Base-by-base conservation (phyloP, 2,113 vertebrate genomes). In the Malaclemys terrapin region DNA sequence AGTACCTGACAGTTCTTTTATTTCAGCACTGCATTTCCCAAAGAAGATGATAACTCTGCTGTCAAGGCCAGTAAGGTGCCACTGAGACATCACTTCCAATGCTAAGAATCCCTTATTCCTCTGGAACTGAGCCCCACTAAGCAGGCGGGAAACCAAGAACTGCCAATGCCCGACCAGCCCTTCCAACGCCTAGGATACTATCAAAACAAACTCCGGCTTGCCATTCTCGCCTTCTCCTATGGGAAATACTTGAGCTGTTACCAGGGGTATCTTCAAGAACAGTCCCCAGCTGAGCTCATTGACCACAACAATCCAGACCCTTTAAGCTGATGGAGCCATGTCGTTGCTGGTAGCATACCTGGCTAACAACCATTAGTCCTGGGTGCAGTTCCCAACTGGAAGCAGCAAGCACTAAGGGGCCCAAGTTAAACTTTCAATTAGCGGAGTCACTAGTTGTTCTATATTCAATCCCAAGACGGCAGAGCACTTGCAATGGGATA, bases 291-390 rank as follows among this genome's bases (percentile, higher is more conserved):
- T 29, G 45, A 47, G 11, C 25, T 29, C 38, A 42, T 29, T 45
- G 10, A 45, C 42, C 12, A 22, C 24, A 78, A 47, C 24, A 78
- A 45, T 47, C 25, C 75, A 25, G 6, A 78, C 22, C 42, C 75
- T 47, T 47, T 17, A 62, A 62, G 13, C 59, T 31, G 59, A 31
- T 35, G 12, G 72, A 10, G 29, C 42, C 42, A 14, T 47, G 25
- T 31, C 49, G n/a, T 17, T 31, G 47, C 16, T 49, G 29, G 29
- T 5, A 10, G 12, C 0, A 0, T 42, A 1, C 6, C 0, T 0
- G 87, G 10, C 13, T 14, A 19, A 20, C 25, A 1, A 69, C 42
- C 12, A 2, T 12, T 0, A 0, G 31, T 35, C 17, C 53, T 0
- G 1, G 62, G 12, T 54, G 2, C 50, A 29, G 42, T n/a, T n/a